These are phyloP conservation scores for Agriopis marginaria DNA, from an alignment of 2,888 invertebrate species.

Conservation along the genomic window DNA sequence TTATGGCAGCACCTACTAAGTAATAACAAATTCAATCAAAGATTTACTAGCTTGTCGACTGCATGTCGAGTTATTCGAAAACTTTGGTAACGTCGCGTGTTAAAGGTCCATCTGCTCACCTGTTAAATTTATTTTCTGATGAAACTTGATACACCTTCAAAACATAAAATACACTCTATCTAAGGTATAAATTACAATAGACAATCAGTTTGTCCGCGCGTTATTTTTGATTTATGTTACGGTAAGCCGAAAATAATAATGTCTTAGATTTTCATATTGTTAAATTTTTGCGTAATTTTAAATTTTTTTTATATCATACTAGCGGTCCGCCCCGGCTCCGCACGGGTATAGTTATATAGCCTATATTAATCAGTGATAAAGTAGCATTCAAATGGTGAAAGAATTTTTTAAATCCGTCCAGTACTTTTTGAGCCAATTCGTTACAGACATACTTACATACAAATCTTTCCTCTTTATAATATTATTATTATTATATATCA, in stretches of 20 bases:
- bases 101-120: conserved; percentile 46
- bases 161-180: conserved; percentile 33
- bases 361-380: too few species aligned
- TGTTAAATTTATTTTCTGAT: conserved; percentile 50
- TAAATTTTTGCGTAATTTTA: not conserved
- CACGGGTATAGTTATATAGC: too few species aligned
- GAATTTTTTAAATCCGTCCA: too few species aligned
- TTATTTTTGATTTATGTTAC: conserved; percentile 12
- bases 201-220: not conserved
- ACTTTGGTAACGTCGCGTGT: conserved; percentile 14
- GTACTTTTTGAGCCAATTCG: too few species aligned
- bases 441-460: too few species aligned
- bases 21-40: too few species aligned
- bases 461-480: too few species aligned
- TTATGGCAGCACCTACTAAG: too few species aligned
- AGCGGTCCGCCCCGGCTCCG: too few species aligned
- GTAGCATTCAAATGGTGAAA: too few species aligned
- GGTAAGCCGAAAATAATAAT: not conserved
- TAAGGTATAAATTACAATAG: conserved; percentile 8
- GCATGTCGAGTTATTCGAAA: not conserved
- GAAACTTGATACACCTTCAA: conserved; percentile 41
- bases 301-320: not conserved
- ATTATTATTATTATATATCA: too few species aligned
- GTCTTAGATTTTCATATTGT: not conserved
- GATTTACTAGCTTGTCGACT: not conserved